These are phyloP conservation scores for Danio tinwini DNA, from an alignment of 2,797 vertebrate species.

Conservation along the genomic window DNA sequence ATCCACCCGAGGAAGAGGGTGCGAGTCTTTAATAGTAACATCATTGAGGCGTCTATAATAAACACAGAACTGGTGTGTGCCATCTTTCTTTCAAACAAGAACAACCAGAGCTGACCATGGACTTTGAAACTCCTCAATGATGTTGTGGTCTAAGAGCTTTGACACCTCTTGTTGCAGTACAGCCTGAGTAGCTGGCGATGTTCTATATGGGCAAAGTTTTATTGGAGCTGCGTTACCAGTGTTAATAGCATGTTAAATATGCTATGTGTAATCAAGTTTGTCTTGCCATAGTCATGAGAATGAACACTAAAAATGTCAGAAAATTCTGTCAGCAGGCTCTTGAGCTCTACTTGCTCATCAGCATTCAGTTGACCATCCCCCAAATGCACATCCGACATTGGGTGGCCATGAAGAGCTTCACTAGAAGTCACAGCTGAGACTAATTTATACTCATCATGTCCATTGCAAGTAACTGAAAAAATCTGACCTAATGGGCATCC, in stretches of 20 bases:
- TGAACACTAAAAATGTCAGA: slow-evolving; percentile 21
- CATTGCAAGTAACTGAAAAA: slow-evolving; percentile 1
- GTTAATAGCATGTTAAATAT: too few relatives aligned
- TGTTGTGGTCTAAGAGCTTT: slow-evolving; percentile 15
- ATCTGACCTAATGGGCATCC: slow-evolving; percentile 17
- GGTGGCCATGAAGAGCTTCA: too few relatives aligned
- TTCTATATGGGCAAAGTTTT: slow-evolving; percentile 3
- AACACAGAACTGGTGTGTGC: neutral
- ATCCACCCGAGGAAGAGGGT: neutral
- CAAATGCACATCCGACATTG: neutral
- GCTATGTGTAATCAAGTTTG: neutral
- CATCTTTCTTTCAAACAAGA: neutral
- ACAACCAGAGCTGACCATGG: neutral
- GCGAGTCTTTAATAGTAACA: neutral
- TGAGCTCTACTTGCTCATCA: neutral
- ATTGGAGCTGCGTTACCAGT: neutral
- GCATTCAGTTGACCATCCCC: neutral
- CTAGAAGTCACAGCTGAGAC: neutral
- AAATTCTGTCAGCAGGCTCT: neutral
- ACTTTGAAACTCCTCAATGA: neutral
- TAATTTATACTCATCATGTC: slow-evolving; percentile 17
- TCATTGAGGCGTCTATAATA: neutral
- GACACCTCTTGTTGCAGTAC: neutral
- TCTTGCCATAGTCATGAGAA: neutral
- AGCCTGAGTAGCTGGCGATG: slow-evolving; percentile 3